phyloP scores from a whole-genome alignment of 1,140 invertebrate species.

The Sitodiplosis mosellana region DNA sequence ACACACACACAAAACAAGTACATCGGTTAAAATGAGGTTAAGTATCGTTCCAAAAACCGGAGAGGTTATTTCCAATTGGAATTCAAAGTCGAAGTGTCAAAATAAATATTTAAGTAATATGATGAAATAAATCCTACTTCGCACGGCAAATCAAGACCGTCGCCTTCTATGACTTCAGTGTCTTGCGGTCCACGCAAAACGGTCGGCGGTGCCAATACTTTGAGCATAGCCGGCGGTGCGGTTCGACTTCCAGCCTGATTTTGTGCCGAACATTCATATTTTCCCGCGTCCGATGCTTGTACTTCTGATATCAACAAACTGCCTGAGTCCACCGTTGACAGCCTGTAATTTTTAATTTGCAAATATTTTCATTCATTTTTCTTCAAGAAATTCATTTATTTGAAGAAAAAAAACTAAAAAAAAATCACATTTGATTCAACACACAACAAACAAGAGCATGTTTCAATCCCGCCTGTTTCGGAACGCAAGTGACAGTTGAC shows the following conservation, averaged over 20 bases:
- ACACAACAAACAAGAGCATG: too few relatives aligned
- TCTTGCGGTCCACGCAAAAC: conserved; percentile 2
- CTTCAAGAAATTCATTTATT: background rate
- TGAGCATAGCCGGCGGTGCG: conserved; percentile 2
- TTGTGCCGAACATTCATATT: conserved; percentile 6
- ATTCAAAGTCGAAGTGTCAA: background rate
- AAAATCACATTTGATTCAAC: background rate
- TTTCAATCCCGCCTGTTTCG: too few relatives aligned
- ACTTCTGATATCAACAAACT: conserved; percentile 5
- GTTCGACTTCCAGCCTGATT: conserved; percentile 3
- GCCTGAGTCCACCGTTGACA: conserved; percentile 2
- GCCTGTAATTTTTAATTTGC: background rate
- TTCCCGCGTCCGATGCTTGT: conserved; percentile 2
- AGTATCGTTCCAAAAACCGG: too few relatives aligned
- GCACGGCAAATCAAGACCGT: conserved; percentile 37
- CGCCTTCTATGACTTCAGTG: conserved; percentile 5
- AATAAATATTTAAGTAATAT: background rate
- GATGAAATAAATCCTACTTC: conserved; percentile 9
- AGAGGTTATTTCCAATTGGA: too few relatives aligned
- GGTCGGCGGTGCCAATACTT: conserved; percentile 2
- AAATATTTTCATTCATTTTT: background rate
- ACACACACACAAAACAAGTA: background rate
- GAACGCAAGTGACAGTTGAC: too few relatives aligned
- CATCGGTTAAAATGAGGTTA: too few relatives aligned
- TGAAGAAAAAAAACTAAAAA: background rate